Percentiles rank a stretch among this genome's conserved stretches.
Evolutionary conservation across 2,888 invertebrate species (phyloP).

Genomic region (Tryphoninae sp.): DNA sequence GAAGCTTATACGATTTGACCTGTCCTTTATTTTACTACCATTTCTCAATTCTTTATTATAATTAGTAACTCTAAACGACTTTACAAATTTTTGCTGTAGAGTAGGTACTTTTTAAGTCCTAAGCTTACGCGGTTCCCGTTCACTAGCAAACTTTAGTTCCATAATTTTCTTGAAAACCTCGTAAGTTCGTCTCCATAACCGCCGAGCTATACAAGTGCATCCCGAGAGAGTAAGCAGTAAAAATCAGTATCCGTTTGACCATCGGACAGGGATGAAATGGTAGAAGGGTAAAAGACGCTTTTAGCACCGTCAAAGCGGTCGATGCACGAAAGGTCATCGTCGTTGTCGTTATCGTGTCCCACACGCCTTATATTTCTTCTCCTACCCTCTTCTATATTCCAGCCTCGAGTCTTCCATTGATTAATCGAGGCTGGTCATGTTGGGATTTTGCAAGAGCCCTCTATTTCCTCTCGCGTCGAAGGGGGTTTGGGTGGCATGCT

Average conservation of each 20-base stretch:
- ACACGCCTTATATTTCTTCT: constrained; percentile 68
- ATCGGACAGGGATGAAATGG: constrained; percentile 35
- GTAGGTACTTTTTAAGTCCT: too few relatives aligned
- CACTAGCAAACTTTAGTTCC: too few relatives aligned
- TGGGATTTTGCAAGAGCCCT: constrained; percentile 78
- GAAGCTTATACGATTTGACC: too few relatives aligned
- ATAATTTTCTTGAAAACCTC: too few relatives aligned
- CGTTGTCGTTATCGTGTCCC: constrained; percentile 51
- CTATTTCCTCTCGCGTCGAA: constrained; percentile 74
- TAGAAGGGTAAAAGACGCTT: constrained; percentile 26
- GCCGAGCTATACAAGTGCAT: too few relatives aligned
- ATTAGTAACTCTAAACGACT: too few relatives aligned
- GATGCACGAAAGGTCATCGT: constrained; percentile 51
- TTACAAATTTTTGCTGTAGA: too few relatives aligned
- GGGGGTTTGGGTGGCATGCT: constrained; percentile 2
- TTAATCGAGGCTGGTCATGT: constrained; percentile 79
- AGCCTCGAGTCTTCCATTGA: constrained; percentile 73
- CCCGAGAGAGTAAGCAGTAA: constrained; percentile 52
- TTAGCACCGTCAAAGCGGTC: constrained; percentile 47
- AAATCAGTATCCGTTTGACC: constrained; percentile 65
- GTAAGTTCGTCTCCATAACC: too few relatives aligned
- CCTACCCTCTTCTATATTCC: constrained; percentile 64
- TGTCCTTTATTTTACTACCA: too few relatives aligned
- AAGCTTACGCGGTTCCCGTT: too few relatives aligned
- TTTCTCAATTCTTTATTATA: too few relatives aligned